Conservation (phyloP, 2,797 vertebrate genomes). For the Psittacula echo region DNA sequence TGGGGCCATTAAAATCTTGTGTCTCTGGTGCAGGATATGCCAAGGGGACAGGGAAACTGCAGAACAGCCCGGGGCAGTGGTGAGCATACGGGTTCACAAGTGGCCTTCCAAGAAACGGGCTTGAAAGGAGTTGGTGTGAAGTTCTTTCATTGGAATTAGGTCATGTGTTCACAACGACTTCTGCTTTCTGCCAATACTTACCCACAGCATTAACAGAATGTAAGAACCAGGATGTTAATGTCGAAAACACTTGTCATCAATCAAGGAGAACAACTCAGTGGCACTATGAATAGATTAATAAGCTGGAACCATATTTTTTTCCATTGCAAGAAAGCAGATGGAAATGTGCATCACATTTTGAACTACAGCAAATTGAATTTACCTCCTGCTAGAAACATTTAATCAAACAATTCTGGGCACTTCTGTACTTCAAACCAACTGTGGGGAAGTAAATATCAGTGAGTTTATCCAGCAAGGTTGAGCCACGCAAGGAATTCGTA, state of each 20-base stretch:
- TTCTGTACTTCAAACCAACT: not conserved
- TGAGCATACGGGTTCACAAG: not conserved
- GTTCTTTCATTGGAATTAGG: not conserved
- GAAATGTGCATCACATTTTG: conserved; percentile 3
- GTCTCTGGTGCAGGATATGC: not conserved
- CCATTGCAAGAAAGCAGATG: conserved; percentile 17
- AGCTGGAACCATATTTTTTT: not conserved
- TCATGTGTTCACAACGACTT: not conserved
- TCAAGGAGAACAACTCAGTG: no score
- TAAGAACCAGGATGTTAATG: no score
- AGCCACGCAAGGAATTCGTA: not conserved
- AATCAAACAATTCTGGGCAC: not conserved
- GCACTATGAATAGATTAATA: not conserved
- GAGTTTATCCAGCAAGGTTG: not conserved
- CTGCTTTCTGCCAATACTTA: no score
- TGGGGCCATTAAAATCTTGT: not conserved
- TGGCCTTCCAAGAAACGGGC: not conserved
- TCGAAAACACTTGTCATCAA: no score
- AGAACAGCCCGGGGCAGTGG: not conserved
- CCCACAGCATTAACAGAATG: no score
- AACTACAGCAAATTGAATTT: conserved; percentile 12
- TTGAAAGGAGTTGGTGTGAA: not conserved
- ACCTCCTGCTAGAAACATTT: not conserved
- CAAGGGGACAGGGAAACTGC: not conserved
- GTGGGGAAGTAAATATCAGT: not conserved